A percentile compares a stretch with the other conserved stretches of the same genome.
These are phyloP conservation scores for Mirza zaza DNA, from an alignment of 2,113 vertebrate species.

Conservation along the genomic window DNA sequence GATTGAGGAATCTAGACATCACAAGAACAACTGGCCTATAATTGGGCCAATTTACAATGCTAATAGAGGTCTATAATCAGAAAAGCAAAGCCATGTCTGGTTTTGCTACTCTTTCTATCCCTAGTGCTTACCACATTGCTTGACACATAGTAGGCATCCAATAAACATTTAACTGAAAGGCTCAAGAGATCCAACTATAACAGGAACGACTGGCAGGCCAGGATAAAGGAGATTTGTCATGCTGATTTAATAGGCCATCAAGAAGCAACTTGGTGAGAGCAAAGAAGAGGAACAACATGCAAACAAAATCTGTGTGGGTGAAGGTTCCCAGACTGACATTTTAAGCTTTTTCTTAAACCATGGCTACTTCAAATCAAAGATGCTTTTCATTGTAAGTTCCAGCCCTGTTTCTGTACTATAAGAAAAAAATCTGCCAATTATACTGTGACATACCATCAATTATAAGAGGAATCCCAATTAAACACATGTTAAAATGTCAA, in stretches of 20 bases:
- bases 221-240: background rate
- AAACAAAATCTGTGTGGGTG: background rate
- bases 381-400: background rate
- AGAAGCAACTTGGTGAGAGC: background rate
- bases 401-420: background rate
- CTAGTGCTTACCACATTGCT: background rate
- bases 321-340: background rate
- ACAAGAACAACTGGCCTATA: background rate
- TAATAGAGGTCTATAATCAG: background rate
- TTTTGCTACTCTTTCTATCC: background rate
- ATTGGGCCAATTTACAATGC: background rate
- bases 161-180: background rate
- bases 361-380: background rate
- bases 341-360: background rate
- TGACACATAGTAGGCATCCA: background rate
- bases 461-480: slow-evolving; percentile 21
- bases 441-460: background rate
- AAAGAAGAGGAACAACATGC: background rate
- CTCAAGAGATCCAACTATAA: background rate
- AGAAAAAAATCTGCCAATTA: background rate
- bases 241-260: background rate
- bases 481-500: background rate
- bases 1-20: background rate
- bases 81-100: background rate
- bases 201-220: background rate